Percentiles rank a stretch among this genome's conserved stretches.
Conservation (phyloP, 2,888 invertebrate species). For the Salticus scenicus region DNA sequence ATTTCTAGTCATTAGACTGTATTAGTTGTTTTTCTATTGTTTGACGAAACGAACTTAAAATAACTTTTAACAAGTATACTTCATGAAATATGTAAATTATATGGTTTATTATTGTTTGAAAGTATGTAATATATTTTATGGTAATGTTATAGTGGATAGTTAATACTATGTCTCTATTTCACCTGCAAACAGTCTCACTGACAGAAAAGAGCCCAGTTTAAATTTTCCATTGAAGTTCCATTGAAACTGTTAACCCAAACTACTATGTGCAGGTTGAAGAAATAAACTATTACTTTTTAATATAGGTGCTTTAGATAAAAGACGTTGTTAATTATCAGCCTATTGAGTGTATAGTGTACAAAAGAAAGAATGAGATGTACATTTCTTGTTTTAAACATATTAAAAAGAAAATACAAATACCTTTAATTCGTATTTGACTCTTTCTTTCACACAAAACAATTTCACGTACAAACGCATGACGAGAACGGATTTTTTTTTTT, state of each 20-base stretch:
- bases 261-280: conserved; percentile 53
- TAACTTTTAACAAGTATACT: conserved; percentile 6
- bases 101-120: conserved; percentile 57
- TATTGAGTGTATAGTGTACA: conserved; percentile 70
- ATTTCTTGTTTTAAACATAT: conserved; percentile 69
- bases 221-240: conserved; percentile 37
- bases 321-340: conserved; percentile 67
- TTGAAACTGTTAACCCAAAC: conserved; percentile 27
- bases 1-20: conserved; percentile 5
- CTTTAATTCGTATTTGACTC: conserved; percentile 52
- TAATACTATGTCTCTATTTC: conserved; percentile 28
- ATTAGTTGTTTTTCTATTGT: background rate
- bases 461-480: no score
- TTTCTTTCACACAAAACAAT: no score
- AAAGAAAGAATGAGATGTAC: conserved; percentile 69
- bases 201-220: conserved; percentile 43
- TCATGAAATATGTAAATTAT: conserved; percentile 21
- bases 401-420: conserved; percentile 68
- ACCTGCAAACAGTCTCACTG: conserved; percentile 40
- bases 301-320: conserved; percentile 68
- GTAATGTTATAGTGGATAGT: conserved; percentile 65
- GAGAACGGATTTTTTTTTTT: no score
- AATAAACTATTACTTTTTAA: conserved; percentile 69
- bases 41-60: background rate
- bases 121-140: conserved; percentile 67